phyloP scores from a whole-genome alignment of 2,797 vertebrate genomes.

The Cuniculus paca region DNA sequence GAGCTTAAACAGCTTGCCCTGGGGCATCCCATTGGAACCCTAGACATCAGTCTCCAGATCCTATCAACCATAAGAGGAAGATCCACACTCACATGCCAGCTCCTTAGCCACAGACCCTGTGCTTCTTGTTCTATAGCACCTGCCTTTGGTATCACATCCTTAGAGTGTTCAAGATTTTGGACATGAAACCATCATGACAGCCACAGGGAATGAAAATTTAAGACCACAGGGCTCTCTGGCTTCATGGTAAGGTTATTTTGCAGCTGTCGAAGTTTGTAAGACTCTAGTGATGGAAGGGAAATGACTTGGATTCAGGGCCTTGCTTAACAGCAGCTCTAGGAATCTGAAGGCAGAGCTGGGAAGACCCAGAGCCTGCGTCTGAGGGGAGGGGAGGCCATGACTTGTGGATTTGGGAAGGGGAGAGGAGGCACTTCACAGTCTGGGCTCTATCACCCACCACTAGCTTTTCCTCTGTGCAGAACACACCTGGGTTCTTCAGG shows the following conservation, averaged over 20 bases:
- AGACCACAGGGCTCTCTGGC: neutral
- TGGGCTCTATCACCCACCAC: slow-evolving; percentile 1
- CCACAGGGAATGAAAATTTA: slow-evolving; percentile 15
- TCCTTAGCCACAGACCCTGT: neutral
- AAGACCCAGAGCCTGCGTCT: slow-evolving; percentile 31
- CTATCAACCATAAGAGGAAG: neutral
- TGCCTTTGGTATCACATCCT: neutral
- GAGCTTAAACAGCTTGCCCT: slow-evolving; percentile 5
- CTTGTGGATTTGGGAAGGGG: neutral
- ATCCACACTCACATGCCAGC: neutral
- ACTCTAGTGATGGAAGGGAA: neutral
- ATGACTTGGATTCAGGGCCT: neutral
- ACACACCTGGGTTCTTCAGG: neutral
- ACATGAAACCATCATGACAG: neutral
- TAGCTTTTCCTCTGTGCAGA: slow-evolving; percentile 72
- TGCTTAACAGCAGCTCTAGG: neutral
- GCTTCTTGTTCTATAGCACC: neutral
- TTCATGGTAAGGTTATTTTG: neutral
- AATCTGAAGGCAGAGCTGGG: slow-evolving; percentile 13
- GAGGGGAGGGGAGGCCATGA: neutral
- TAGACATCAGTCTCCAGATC: neutral
- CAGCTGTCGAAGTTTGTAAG: neutral
- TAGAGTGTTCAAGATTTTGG: neutral
- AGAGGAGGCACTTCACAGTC: neutral
- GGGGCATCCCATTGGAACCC: neutral